A percentile compares a stretch with the other conserved stretches of the same genome.
Conservation (phyloP, 2,113 vertebrate genomes). For the Vimba vimba region DNA sequence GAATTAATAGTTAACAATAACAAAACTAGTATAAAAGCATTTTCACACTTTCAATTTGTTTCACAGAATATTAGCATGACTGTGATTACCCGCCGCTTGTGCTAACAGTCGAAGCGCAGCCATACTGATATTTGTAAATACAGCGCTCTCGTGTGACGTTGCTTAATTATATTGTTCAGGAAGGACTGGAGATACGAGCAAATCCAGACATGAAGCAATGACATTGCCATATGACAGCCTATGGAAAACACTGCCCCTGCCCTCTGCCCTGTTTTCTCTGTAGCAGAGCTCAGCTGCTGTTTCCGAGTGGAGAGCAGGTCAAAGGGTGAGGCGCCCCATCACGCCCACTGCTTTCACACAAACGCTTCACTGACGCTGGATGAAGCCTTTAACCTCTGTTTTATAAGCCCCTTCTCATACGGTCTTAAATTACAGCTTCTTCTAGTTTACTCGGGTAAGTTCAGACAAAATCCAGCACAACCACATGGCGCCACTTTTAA, state of each 20-base stretch:
- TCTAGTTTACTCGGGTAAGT: neutral
- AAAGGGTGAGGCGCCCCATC: slow-evolving; percentile 53
- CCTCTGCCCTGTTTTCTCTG: slow-evolving; percentile 26
- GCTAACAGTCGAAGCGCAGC: neutral
- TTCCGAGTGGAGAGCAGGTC: slow-evolving; percentile 44
- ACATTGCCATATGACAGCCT: slow-evolving; percentile 48
- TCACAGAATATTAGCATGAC: neutral
- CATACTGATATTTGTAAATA: too few relatives aligned
- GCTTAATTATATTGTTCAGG: neutral
- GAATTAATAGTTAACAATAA: neutral
- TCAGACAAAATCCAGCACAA: slow-evolving; percentile 13
- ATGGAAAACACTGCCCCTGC: slow-evolving; percentile 64
- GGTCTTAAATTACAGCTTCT: slow-evolving; percentile 1
- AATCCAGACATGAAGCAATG: slow-evolving; percentile 26
- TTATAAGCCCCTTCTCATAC: slow-evolving; percentile 8
- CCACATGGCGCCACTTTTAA: neutral
- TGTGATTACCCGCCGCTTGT: neutral
- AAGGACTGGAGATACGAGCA: neutral
- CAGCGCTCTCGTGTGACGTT: neutral
- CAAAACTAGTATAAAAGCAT: neutral
- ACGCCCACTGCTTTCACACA: slow-evolving; percentile 69
- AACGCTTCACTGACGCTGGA: neutral
- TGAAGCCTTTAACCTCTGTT: slow-evolving; percentile 14
- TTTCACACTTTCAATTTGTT: neutral
- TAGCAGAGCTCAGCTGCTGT: slow-evolving; percentile 2